Percentiles rank a stretch among this genome's conserved stretches.
These are phyloP conservation scores for Pogonocichla stellata DNA, from an alignment of 2,113 vertebrate species.

Conservation along the genomic window DNA sequence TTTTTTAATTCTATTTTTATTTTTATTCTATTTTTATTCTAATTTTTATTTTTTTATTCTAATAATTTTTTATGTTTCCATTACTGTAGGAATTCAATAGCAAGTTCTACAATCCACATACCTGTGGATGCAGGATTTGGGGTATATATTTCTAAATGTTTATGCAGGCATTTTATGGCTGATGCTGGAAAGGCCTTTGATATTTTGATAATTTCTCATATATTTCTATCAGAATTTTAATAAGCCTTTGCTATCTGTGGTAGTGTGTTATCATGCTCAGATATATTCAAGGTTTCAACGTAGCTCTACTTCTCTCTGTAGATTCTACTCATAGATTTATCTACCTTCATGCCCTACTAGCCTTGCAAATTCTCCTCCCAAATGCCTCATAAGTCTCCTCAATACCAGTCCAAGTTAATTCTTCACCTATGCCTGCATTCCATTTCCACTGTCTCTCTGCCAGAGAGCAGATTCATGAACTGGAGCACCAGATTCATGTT, in stretches of 20 bases:
- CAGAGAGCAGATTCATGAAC: neutral
- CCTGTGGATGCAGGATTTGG: neutral
- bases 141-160: neutral
- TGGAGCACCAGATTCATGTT: neutral
- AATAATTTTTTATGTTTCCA: neutral
- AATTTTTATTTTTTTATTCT: too few relatives aligned
- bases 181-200: neutral
- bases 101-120: neutral
- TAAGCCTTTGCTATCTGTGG: neutral
- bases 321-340: neutral
- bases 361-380: neutral
- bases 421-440: neutral
- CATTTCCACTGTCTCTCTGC: neutral
- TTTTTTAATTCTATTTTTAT: too few relatives aligned
- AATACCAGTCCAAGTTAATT: neutral
- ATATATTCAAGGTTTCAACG: neutral
- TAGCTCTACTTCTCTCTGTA: neutral
- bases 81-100: neutral
- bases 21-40: too few relatives aligned
- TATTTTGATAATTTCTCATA: neutral
- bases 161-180: neutral
- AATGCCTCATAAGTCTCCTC: neutral
- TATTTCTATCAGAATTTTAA: neutral
- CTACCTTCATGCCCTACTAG: neutral
- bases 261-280: neutral